Conservation (phyloP, 1,140 invertebrate genomes). For the Caenorhabditis elegans region DNA sequence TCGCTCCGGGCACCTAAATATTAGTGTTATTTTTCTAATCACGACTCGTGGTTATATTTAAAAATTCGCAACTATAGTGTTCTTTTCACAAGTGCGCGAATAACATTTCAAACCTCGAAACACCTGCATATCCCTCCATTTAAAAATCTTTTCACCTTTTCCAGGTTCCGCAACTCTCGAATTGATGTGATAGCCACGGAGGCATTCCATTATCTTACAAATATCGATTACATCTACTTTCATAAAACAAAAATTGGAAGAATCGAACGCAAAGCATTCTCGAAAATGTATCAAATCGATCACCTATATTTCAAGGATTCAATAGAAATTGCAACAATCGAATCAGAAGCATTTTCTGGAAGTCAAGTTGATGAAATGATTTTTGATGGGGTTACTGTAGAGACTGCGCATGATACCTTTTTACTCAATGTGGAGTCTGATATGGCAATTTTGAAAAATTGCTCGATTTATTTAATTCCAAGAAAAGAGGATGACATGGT, state of each 20-base stretch:
- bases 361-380: not conserved
- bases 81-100: no score
- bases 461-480: not conserved
- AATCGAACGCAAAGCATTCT: not conserved
- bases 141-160: no score
- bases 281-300: conserved; percentile 24
- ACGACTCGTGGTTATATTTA: no score
- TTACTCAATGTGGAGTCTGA: not conserved
- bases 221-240: conserved; percentile 14
- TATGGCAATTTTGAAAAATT: not conserved
- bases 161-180: not conserved
- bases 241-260: not conserved
- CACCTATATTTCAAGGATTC: conserved; percentile 1
- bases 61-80: no score
- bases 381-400: not conserved
- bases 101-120: no score
- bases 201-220: conserved; percentile 7
- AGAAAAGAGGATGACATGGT: not conserved
- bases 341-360: conserved; percentile 1
- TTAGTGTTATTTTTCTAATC: no score
- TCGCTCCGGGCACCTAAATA: no score
- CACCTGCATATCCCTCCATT: no score
- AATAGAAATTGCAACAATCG: not conserved
- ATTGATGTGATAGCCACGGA: conserved; percentile 3
- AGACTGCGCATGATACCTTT: not conserved